A percentile compares a stretch with the other conserved stretches of the same genome.
phyloP scores from a whole-genome alignment of 2,113 vertebrate genomes.

The Aix galericulata region DNA sequence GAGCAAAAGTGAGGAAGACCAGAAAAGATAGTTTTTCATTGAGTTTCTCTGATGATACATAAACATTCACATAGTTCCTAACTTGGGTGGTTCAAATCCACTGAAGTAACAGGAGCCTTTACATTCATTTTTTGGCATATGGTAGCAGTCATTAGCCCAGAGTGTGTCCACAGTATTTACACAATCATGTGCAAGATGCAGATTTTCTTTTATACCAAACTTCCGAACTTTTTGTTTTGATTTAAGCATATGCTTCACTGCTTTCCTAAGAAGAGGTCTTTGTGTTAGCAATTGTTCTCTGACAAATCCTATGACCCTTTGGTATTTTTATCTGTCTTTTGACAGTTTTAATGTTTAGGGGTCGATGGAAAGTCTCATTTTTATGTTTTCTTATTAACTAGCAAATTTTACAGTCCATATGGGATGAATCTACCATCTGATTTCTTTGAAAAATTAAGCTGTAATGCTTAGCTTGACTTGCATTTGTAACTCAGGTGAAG shows the following conservation, averaged over 20 bases:
- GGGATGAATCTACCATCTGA: not conserved
- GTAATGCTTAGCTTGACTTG: not conserved
- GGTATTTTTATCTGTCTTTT: not conserved
- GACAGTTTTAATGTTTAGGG: not conserved
- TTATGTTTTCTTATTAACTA: not conserved
- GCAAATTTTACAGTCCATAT: not conserved
- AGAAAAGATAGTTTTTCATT: not conserved
- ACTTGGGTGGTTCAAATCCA: not conserved
- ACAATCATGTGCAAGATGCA: not conserved
- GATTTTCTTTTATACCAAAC: not conserved
- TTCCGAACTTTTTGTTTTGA: fast-evolving
- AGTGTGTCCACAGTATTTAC: not conserved
- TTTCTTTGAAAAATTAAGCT: not conserved
- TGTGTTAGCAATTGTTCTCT: not conserved
- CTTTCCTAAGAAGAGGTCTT: not conserved
- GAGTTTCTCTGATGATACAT: not conserved
- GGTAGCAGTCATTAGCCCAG: not conserved
- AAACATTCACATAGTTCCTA: not conserved
- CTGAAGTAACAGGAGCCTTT: not conserved
- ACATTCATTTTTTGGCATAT: not conserved
- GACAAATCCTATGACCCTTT: not conserved
- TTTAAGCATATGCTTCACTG: not conserved
- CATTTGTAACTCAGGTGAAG: not conserved
- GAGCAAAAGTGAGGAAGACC: not conserved
- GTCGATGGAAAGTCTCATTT: not conserved